A percentile compares a stretch with the other conserved stretches of the same genome.
These are phyloP conservation scores for Myotis brandtii DNA, from an alignment of 2,113 vertebrate species.

Conservation along the genomic window DNA sequence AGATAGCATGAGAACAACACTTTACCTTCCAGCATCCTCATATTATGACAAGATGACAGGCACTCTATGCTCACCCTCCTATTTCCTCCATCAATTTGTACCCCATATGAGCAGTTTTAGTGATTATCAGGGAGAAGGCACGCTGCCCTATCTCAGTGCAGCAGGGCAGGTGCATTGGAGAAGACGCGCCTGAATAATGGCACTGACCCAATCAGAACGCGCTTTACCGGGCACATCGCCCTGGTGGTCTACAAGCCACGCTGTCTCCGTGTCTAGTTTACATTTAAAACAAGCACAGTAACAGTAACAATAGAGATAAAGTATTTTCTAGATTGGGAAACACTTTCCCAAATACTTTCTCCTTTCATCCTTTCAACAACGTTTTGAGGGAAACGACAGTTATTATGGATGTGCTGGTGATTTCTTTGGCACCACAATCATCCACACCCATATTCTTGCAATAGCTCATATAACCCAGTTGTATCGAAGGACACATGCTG, in stretches of 20 bases:
- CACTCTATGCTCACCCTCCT: slow-evolving; percentile 51
- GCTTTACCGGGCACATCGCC: background rate
- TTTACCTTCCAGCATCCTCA: slow-evolving; percentile 22
- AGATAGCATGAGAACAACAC: background rate
- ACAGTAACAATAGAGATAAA: background rate
- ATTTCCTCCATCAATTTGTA: slow-evolving; percentile 54
- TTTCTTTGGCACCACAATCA: background rate
- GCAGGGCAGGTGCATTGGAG: background rate
- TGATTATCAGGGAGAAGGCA: background rate
- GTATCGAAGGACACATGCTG: background rate
- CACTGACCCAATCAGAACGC: background rate
- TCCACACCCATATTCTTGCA: background rate
- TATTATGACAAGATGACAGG: slow-evolving; percentile 65
- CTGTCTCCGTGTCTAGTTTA: background rate
- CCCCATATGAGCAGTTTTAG: background rate
- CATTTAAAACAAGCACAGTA: background rate
- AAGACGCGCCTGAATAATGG: background rate
- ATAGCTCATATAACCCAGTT: background rate
- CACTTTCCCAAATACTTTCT: background rate
- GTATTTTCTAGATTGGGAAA: background rate
- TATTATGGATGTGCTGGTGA: background rate
- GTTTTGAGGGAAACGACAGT: background rate
- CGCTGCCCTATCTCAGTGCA: slow-evolving; percentile 19
- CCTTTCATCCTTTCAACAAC: background rate
- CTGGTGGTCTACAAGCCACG: background rate